Percentiles rank a stretch among this genome's conserved stretches.
These are phyloP conservation scores for Sebastes hopkinsi DNA, from an alignment of 2,797 vertebrate species.

Conservation along the genomic window DNA sequence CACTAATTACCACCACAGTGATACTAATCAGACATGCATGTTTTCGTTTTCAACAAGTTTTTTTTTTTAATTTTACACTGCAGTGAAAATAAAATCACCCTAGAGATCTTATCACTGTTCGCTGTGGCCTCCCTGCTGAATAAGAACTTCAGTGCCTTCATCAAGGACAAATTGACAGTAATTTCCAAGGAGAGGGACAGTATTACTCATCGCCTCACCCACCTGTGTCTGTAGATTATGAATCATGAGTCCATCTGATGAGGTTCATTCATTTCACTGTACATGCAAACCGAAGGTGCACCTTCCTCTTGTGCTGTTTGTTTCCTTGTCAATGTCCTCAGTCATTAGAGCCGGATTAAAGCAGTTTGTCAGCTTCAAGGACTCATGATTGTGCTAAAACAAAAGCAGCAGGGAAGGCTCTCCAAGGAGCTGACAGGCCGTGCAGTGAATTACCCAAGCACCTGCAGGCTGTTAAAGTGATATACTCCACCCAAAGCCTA, in stretches of 20 bases:
- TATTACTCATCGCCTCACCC: conserved; percentile 44
- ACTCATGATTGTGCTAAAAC: conserved; percentile 60
- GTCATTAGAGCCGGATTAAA: conserved; percentile 54
- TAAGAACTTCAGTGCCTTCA: background rate
- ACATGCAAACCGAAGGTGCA: background rate
- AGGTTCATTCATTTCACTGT: conserved; percentile 37
- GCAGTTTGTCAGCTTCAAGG: conserved; percentile 57
- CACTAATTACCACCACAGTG: conserved; percentile 8
- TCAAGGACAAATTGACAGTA: conserved; percentile 43
- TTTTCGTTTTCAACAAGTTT: conserved; percentile 9
- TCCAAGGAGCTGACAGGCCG: conserved; percentile 38
- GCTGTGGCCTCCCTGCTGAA: background rate
- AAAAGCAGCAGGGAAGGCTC: conserved; percentile 49
- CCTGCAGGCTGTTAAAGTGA: conserved; percentile 52
- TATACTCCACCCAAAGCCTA: conserved; percentile 21
- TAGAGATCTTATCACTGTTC: background rate
- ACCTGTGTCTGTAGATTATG: conserved; percentile 40
- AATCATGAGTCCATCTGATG: conserved; percentile 46
- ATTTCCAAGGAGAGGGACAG: conserved; percentile 31
- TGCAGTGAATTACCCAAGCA: conserved; percentile 38
- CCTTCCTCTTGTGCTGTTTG: conserved; percentile 39
- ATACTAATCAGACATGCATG: conserved; percentile 17
- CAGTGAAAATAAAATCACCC: conserved; percentile 11
- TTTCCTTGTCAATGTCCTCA: conserved; percentile 48
- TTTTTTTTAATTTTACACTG: background rate